Percentiles rank a stretch among this genome's conserved stretches.
Evolutionary conservation across 2,113 vertebrate species (phyloP).

Genomic region (Monarcha castaneiventris): DNA sequence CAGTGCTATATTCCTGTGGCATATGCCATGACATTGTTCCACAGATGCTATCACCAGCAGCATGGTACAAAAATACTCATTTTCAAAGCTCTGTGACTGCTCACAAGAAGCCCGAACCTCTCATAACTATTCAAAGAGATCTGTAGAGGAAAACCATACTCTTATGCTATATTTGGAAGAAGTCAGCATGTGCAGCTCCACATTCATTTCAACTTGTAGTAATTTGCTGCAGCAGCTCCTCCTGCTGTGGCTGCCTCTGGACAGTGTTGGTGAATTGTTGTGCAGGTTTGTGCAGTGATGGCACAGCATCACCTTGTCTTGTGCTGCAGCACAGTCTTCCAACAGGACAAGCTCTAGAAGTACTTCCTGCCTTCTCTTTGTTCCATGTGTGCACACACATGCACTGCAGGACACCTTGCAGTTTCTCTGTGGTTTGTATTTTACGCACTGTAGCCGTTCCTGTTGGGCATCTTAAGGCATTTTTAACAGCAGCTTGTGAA

Average conservation of each 20-base stretch:
- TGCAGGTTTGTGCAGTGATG: background rate
- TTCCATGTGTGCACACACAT: background rate
- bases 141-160: background rate
- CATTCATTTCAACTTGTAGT: background rate
- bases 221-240: background rate
- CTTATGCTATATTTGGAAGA: background rate
- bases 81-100: conserved; percentile 11
- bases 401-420: background rate
- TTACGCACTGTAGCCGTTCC: rapidly evolving
- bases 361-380: background rate
- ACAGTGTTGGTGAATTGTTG: background rate
- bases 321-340: background rate
- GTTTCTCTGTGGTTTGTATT: background rate
- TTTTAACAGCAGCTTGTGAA: background rate
- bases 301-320: background rate
- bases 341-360: background rate
- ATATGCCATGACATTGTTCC: conserved; percentile 8
- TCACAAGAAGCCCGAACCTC: background rate
- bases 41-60: conserved; percentile 30
- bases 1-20: background rate
- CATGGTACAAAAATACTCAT: background rate
- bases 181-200: background rate
- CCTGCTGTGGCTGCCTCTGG: background rate
- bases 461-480: background rate
- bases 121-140: background rate